A percentile compares a stretch with the other conserved stretches of the same genome.
phyloP scores from a whole-genome alignment of 2,113 vertebrate species.

The Cinclus mexicanus region DNA sequence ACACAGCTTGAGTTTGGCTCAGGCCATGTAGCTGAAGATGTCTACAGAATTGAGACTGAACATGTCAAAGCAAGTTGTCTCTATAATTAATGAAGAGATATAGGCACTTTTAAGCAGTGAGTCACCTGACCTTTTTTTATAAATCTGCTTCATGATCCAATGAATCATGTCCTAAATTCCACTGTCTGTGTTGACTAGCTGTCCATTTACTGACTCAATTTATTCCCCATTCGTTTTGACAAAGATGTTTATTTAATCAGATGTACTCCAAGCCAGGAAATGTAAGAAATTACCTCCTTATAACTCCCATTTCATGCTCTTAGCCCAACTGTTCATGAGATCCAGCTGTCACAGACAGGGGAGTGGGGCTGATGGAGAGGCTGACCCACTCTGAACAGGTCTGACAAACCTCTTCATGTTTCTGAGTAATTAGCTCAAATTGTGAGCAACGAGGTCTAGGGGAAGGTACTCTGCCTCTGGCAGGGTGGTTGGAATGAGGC shows the following conservation, averaged over 20 bases:
- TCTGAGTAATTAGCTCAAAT: neutral
- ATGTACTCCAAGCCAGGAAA: neutral
- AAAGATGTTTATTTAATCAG: constrained; percentile 39
- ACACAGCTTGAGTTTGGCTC: neutral
- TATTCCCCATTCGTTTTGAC: neutral
- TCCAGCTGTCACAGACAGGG: neutral
- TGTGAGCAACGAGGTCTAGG: neutral
- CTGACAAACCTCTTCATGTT: neutral
- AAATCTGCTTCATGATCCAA: neutral
- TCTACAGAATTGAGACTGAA: neutral
- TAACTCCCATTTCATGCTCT: neutral
- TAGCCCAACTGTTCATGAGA: neutral
- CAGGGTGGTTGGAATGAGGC: neutral
- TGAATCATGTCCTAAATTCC: constrained; percentile 25
- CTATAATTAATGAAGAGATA: constrained; percentile 7
- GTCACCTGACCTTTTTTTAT: constrained; percentile 24
- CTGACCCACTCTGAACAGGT: neutral
- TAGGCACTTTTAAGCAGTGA: neutral
- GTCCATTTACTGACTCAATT: constrained; percentile 36
- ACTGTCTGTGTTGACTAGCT: constrained; percentile 9
- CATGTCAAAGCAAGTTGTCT: neutral
- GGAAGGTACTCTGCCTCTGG: neutral
- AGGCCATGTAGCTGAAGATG: neutral
- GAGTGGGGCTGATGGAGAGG: neutral
- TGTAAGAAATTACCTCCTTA: neutral